Percentiles rank a stretch among this genome's conserved stretches.
These are phyloP conservation scores for Meteorus sp. DNA, from an alignment of 1,140 invertebrate genomes.

Conservation along the genomic window DNA sequence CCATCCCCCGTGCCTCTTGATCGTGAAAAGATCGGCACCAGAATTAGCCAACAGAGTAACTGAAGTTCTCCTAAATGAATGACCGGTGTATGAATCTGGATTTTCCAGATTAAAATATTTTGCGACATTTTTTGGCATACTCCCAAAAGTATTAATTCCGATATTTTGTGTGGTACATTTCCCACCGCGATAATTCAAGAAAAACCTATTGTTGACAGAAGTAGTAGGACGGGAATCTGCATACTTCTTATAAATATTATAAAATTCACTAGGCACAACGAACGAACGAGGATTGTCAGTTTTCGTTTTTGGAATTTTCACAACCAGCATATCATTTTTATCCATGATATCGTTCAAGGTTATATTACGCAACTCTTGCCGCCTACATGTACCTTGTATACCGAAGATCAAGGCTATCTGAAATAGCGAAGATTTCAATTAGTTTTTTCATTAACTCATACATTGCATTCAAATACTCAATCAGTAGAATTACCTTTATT, in stretches of 20 bases:
- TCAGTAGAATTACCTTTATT: constrained; percentile 18
- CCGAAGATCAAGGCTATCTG: constrained; percentile 31
- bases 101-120: constrained; percentile 27
- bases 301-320: constrained; percentile 29
- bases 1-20: not conserved
- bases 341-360: constrained; percentile 33
- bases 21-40: not conserved
- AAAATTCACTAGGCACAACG: constrained; percentile 17
- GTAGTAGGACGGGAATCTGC: constrained; percentile 23
- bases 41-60: not conserved
- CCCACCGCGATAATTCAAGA: constrained; percentile 26
- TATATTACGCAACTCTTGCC: constrained; percentile 31
- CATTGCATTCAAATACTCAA: not conserved
- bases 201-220: constrained; percentile 25
- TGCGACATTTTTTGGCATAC: constrained; percentile 30
- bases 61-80: constrained; percentile 29
- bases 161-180: constrained; percentile 31
- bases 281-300: constrained; percentile 21
- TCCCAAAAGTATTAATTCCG: constrained; percentile 26
- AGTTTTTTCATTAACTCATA: not conserved
- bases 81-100: constrained; percentile 28
- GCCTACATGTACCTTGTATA: constrained; percentile 31
- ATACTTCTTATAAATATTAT: constrained; percentile 27
- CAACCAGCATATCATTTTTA: constrained; percentile 26
- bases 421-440: too few species aligned